phyloP scores from a whole-genome alignment of 2,113 vertebrate species.

The Pontoporia blainvillei region DNA sequence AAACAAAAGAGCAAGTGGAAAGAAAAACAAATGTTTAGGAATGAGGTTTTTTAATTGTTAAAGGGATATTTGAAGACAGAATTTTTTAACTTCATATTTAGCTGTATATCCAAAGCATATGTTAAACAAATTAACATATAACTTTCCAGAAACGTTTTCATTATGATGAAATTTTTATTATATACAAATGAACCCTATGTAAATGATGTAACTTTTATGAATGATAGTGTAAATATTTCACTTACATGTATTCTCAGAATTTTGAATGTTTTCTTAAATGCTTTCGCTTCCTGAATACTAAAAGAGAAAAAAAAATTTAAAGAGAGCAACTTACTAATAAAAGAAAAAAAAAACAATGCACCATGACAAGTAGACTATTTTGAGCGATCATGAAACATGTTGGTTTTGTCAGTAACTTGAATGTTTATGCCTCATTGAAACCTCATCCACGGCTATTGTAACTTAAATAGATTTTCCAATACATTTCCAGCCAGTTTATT shows the following conservation, averaged over 20 bases:
- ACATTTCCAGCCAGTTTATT: conserved; percentile 27
- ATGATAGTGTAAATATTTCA: conserved; percentile 84
- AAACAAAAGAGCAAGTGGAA: conserved; percentile 68
- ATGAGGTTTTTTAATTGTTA: conserved; percentile 77
- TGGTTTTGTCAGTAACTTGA: conserved; percentile 48
- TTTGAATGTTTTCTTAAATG: conserved; percentile 83
- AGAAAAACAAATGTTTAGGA: conserved; percentile 71
- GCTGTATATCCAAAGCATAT: conserved; percentile 84
- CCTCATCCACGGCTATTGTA: neutral
- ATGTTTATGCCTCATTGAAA: conserved; percentile 70
- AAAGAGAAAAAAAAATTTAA: conserved; percentile 32
- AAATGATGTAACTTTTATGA: conserved; percentile 86
- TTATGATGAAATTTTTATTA: conserved; percentile 85
- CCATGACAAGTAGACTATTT: conserved; percentile 52
- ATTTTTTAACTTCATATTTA: conserved; percentile 80
- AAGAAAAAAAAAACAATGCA: conserved; percentile 17
- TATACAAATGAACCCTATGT: conserved; percentile 85
- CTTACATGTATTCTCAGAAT: conserved; percentile 80
- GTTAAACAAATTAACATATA: conserved; percentile 83
- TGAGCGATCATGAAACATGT: conserved; percentile 51
- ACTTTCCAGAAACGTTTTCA: conserved; percentile 83
- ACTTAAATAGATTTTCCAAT: conserved; percentile 25
- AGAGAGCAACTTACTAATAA: conserved; percentile 33
- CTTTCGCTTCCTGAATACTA: conserved; percentile 70
- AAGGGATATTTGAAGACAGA: conserved; percentile 78